These are phyloP conservation scores for Microcebus lehilahytsara DNA, from an alignment of 2,113 vertebrate genomes.

Conservation along the genomic window DNA sequence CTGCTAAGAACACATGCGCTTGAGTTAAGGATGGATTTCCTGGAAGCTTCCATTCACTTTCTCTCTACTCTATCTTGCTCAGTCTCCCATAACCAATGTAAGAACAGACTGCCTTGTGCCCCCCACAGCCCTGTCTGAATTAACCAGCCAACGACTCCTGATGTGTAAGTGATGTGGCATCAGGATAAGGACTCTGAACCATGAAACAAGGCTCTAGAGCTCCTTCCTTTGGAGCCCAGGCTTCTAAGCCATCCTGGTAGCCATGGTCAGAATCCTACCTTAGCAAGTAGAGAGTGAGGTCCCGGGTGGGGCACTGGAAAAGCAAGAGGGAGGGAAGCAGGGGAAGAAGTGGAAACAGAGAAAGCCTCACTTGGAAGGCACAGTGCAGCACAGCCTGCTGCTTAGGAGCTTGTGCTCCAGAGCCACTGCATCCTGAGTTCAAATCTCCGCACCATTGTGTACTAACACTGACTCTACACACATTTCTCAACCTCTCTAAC, in stretches of 20 bases:
- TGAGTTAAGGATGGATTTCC: not conserved
- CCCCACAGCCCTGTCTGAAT: not conserved
- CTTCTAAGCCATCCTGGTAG: not conserved
- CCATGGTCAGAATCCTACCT: not conserved
- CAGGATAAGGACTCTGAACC: not conserved
- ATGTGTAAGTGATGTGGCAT: not conserved
- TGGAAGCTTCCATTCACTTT: not conserved
- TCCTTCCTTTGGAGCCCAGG: not conserved
- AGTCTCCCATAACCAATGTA: not conserved
- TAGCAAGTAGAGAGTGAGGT: not conserved
- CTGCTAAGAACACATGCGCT: not conserved
- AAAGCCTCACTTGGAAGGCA: not conserved
- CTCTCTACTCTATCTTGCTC: not conserved
- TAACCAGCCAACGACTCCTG: not conserved
- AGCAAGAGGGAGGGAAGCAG: not conserved
- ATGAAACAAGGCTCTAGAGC: not conserved
- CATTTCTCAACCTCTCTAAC: not conserved
- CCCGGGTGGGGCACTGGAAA: not conserved
- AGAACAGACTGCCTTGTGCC: not conserved
- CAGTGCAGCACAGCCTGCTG: not conserved
- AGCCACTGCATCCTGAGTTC: not conserved
- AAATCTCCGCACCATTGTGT: not conserved
- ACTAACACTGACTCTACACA: not conserved
- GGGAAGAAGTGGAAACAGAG: not conserved
- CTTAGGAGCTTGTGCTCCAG: not conserved